Base-by-base conservation (phyloP, 2,888 invertebrate genomes). In the Stomorhina lunata region DNA sequence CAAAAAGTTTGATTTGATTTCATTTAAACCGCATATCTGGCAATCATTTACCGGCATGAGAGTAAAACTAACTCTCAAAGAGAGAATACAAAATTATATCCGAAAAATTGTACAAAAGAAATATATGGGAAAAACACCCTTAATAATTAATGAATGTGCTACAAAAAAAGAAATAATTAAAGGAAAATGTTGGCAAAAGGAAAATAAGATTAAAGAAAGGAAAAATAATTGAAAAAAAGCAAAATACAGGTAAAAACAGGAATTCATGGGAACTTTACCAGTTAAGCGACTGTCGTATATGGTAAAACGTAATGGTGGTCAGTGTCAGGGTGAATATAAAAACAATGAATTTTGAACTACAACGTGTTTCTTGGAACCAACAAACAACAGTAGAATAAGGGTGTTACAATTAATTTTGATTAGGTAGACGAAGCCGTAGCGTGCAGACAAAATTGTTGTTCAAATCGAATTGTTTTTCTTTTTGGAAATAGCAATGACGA, bases 271-370 rank as follows among this genome's bases (percentile, higher is more conserved):
- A 73, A 81, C 34, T 48, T 68, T 43, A n/a, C 15, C 3, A 45
- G 25, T 43, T 48, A 48, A 15, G 48, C 27, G 10, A 48, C n/a
- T n/a, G n/a, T n/a, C n/a, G n/a, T n/a, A 78, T 63, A 9, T 12
- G 48, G 15, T 48, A 65, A 57, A 50, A 27, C 17, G 50, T 71
- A 55, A 59, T 79, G 71, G 75, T 82, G 82, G 82, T 82, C 82
- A 82, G 75, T 82, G 82, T 82, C 82, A 82, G 79, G 79, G 82
- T 79, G 63, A 78, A 73, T 20, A 78, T 20, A 29, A 12, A 40
- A 50, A 10, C 17, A 9, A 34, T 50, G 22, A 32, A 20, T 20
- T 15, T 34, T 57, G 37, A 61, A 76, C n/a, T 59, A 17, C 15
- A 53, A 50, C 29, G 17, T 40, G 53, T 37, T 78, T 78, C 32